Evolutionary conservation across 2,113 vertebrate genomes (phyloP).

Genomic region (Phyllostomus discolor): DNA sequence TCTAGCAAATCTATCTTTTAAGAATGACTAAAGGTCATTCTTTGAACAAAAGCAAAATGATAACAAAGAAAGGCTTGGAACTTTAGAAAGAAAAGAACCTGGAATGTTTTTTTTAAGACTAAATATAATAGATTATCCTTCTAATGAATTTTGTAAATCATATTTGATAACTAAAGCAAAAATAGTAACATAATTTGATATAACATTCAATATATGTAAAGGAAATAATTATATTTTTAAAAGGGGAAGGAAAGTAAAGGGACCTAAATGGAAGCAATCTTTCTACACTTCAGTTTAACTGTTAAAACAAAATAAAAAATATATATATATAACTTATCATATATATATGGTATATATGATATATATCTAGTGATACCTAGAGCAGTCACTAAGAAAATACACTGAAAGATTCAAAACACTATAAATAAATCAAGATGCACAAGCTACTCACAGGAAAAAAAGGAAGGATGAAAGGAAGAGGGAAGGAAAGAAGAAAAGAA

Average conservation of each 20-base stretch:
- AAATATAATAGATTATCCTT: neutral
- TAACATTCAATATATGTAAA: neutral
- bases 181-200: neutral
- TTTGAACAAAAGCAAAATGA: neutral
- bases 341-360: too few relatives aligned
- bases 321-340: neutral
- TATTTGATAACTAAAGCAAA: neutral
- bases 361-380: neutral
- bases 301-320: too few relatives aligned
- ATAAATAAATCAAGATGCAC: neutral
- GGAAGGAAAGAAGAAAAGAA: neutral
- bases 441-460: neutral
- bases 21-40: neutral
- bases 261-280: neutral
- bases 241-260: neutral
- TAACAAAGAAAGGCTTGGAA: neutral
- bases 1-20: neutral
- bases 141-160: neutral
- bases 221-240: neutral
- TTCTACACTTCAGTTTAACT: neutral
- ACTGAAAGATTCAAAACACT: neutral
- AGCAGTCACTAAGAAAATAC: neutral
- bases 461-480: neutral
- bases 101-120: neutral
- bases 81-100: neutral